These are phyloP conservation scores for Tenodera sinensis DNA, from an alignment of 2,888 invertebrate species.

Conservation along the genomic window DNA sequence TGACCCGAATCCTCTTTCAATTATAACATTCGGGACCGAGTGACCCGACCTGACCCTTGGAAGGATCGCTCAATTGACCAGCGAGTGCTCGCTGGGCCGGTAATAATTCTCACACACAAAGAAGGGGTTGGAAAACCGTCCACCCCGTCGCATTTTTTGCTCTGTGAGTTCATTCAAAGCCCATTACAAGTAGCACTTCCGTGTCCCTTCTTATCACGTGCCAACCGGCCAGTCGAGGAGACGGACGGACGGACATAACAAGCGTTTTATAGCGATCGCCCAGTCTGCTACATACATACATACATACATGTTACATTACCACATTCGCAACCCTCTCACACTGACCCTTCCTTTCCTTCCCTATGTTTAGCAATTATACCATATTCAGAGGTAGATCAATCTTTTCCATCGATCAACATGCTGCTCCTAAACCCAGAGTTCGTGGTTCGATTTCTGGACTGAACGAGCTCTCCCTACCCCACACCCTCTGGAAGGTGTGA, in stretches of 20 bases:
- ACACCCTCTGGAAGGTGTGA: too few relatives aligned
- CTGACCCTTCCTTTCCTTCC: too few relatives aligned
- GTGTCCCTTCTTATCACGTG: background rate
- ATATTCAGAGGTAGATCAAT: too few relatives aligned
- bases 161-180: background rate
- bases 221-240: background rate
- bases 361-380: too few relatives aligned
- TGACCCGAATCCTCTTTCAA: conserved; percentile 3
- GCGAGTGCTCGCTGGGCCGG: background rate
- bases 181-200: conserved; percentile 3
- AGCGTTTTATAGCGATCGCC: background rate
- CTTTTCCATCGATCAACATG: too few relatives aligned
- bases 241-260: background rate
- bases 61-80: background rate
- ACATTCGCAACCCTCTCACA: background rate
- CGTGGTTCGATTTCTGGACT: too few relatives aligned
- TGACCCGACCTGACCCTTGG: background rate
- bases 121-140: background rate
- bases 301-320: background rate
- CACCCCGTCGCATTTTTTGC: background rate
- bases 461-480: too few relatives aligned
- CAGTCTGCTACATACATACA: background rate
- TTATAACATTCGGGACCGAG: background rate
- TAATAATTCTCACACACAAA: background rate
- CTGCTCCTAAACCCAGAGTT: too few relatives aligned